Percentiles rank a stretch among this genome's conserved stretches.
Evolutionary conservation across 2,888 invertebrate genomes (phyloP).

Genomic region (Cepaea hortensis): DNA sequence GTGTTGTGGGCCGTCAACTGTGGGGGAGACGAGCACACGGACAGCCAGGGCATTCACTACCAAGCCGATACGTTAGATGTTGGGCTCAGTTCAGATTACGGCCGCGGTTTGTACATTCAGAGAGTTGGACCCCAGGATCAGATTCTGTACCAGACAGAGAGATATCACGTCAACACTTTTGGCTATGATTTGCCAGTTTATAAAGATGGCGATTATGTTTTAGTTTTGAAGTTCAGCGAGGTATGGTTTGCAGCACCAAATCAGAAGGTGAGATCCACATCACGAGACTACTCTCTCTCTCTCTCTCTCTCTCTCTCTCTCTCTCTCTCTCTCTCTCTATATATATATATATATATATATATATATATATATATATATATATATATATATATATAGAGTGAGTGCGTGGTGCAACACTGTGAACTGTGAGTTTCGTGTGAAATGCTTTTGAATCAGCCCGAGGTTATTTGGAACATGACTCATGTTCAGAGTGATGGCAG

Average conservation of each 20-base stretch:
- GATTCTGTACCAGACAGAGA: slow-evolving; percentile 92
- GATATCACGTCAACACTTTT: slow-evolving; percentile 95
- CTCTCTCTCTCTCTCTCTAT: too few relatives aligned
- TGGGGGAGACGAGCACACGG: slow-evolving; percentile 92
- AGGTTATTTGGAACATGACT: too few relatives aligned
- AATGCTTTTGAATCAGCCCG: too few relatives aligned
- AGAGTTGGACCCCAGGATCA: slow-evolving; percentile 82
- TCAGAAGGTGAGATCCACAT: slow-evolving; percentile 71
- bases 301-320: too few relatives aligned
- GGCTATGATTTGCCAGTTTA: slow-evolving; percentile 90
- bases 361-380: too few relatives aligned
- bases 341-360: too few relatives aligned
- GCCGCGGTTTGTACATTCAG: slow-evolving; percentile 90
- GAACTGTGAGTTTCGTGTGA: too few relatives aligned
- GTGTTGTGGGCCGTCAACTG: slow-evolving; percentile 78
- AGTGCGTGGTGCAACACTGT: too few relatives aligned
- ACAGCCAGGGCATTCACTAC: slow-evolving; percentile 90
- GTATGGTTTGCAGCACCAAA: slow-evolving; percentile 94
- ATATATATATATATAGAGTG: too few relatives aligned
- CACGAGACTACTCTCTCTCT: too few relatives aligned
- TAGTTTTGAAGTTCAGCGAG: slow-evolving; percentile 96
- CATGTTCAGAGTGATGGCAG: too few relatives aligned
- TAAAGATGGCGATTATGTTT: slow-evolving; percentile 91
- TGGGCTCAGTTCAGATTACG: slow-evolving; percentile 87
- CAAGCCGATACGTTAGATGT: slow-evolving; percentile 82